A percentile compares a stretch with the other conserved stretches of the same genome.
phyloP scores from a whole-genome alignment of 2,797 vertebrate species.

The Argentina silus region DNA sequence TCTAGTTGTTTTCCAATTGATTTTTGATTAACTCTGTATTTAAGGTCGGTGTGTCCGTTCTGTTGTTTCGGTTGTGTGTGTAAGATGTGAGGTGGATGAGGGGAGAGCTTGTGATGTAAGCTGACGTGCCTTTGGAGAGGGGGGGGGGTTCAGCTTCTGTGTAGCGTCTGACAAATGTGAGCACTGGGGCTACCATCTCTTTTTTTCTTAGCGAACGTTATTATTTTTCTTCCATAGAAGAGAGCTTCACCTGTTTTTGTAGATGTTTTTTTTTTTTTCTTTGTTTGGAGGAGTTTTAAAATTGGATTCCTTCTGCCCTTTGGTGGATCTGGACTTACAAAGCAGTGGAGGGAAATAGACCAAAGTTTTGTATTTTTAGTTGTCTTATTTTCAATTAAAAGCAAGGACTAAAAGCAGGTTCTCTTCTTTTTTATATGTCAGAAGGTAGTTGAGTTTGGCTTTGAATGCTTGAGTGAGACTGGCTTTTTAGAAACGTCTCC shows the following conservation, averaged over 20 bases:
- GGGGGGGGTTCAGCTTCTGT: conserved; percentile 65
- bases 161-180: conserved; percentile 74
- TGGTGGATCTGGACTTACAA: conserved; percentile 62
- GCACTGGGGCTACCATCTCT: conserved; percentile 69
- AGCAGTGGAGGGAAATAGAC: conserved; percentile 80
- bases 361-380: conserved; percentile 86
- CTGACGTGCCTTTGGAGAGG: conserved; percentile 70
- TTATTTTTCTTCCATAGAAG: conserved; percentile 68
- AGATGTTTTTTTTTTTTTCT: conserved; percentile 49
- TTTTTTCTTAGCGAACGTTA: conserved; percentile 60
- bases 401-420: conserved; percentile 47
- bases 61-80: conserved; percentile 70
- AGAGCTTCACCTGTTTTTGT: conserved; percentile 72
- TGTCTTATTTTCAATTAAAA: conserved; percentile 73
- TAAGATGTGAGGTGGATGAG: conserved; percentile 50
- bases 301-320: conserved; percentile 62
- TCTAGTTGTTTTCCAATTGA: conserved; percentile 71
- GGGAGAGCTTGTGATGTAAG: conserved; percentile 20
- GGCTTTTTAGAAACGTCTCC: conserved; percentile 37
- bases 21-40: conserved; percentile 75
- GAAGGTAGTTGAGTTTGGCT: conserved; percentile 34
- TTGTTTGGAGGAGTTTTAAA: conserved; percentile 58
- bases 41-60: conserved; percentile 77
- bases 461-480: conserved; percentile 58
- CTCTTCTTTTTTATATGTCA: conserved; percentile 50